Evolutionary conservation across 2,888 invertebrate genomes (phyloP).

Genomic region (Parapristionchus giblindavisi): DNA sequence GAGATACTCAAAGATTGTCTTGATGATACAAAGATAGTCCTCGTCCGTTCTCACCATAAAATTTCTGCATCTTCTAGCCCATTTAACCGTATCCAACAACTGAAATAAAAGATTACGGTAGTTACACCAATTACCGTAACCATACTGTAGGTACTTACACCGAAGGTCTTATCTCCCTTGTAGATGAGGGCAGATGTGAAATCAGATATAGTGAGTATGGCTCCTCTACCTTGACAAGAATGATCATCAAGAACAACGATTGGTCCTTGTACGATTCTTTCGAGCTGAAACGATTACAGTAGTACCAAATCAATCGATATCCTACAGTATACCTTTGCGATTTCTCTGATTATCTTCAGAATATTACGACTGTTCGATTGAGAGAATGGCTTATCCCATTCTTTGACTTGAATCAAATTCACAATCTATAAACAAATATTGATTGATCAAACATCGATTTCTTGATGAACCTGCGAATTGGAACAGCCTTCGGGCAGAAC

Average conservation of each 20-base stretch:
- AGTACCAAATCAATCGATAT: not conserved
- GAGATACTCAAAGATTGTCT: slow-evolving; percentile 23
- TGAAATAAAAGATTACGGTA: not conserved
- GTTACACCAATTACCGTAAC: not conserved
- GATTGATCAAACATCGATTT: not conserved
- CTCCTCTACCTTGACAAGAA: not conserved
- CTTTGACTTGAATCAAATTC: not conserved
- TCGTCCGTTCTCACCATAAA: slow-evolving; percentile 1
- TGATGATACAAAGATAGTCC: slow-evolving; percentile 8
- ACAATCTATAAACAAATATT: not conserved
- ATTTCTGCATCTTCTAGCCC: not conserved
- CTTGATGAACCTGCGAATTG: not conserved
- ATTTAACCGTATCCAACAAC: not conserved
- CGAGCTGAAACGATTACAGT: not conserved
- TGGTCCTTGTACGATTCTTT: not conserved
- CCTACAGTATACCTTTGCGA: not conserved
- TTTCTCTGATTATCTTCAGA: slow-evolving; percentile 8
- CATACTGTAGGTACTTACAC: not conserved
- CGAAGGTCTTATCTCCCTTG: slow-evolving; percentile 4
- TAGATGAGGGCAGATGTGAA: not conserved
- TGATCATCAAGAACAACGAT: not conserved
- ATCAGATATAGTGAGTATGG: not conserved
- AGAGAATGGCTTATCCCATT: not conserved
- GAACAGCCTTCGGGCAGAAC: slow-evolving; percentile 25
- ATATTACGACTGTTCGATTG: slow-evolving; percentile 18